Evolutionary conservation across 2,113 vertebrate species (phyloP), one percentile per base, ranked within the genome.

Genomic region (Ophthalmolycus amberensis): DNA sequence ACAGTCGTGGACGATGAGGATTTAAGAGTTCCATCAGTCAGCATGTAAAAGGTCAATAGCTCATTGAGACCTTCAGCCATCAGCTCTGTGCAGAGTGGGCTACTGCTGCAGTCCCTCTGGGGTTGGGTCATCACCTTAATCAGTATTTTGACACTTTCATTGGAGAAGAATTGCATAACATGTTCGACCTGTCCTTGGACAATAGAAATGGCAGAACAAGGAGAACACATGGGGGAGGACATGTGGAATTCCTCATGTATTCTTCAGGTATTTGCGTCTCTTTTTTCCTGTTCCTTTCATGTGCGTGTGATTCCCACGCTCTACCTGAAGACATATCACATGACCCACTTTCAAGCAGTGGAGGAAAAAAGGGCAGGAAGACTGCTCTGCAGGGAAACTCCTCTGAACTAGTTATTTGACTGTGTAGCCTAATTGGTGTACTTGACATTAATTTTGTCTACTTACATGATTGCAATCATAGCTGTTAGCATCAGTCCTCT

Each of bases 1-100:
- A 75, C 64, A 85, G 82, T 65, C 20, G 50, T 0, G 10, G 56
- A 62, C 12, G 12, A 58, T 20, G 44, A 64, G 4, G 72, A 50
- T 79, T 85, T 71, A 71, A 89, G 84, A 82, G 50, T 80, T 84
- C 29, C 82, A 79, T 89, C 75, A 63, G 63, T 91, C 88, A 86
- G 40, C 20, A 29, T 80, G 59, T 69, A 40, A 85, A 77, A 80
- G 71, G 76, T 81, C 74, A 18, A 65, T 75, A 48, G 50, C 50
- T 64, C 74, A 42, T n/a, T 48, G 25, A 85, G 65, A 74, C 71
- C 71, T 71, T 79, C 44, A 80, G 63, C 59, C 58, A 38, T 67
- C 77, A 34, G 72, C 34, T 64, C 29, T 62, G 11, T 54, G 58
- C 52, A 66, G 25, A 77, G 44, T 48, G 62, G 65, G 40, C 12